Base-by-base conservation (phyloP, 2,113 vertebrate species). In the Thomomys bottae region DNA sequence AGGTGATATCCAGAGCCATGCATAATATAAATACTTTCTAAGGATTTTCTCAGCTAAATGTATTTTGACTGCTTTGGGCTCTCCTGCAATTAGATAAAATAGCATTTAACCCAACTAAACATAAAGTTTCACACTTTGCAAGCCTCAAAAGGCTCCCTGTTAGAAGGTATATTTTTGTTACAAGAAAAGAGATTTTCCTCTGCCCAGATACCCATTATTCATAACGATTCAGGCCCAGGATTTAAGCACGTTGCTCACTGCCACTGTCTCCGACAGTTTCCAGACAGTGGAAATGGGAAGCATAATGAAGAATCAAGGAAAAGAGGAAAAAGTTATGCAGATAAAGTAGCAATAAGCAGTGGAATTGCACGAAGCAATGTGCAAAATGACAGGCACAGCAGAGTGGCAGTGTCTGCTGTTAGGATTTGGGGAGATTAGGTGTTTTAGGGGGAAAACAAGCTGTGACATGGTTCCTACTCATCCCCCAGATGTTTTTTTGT, bases 401-500 rank as follows among this genome's bases (percentile, higher is more conserved):
- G 93, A 81, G 63, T 20, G 80, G 72, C n/a, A 24, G 68, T 14
- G 20, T 95, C 59, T 93, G 0, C 0, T 40, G 6, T 68, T n/a
- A 79, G 95, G 92, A 86, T 94, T 95, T 84, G 15, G 81, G 68
- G 94, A 81, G 92, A 94, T 96, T 96, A 91, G 90, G 64, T 92
- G 91, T 84, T 96, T 95, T 92, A 63, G 88, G 89, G 89, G 95
- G 85, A 89, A 89, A 88, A 93, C 75, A 93, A 88, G 70, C 82
- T 92, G 28, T 95, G 95, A 96, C 95, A 96, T 93, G 94, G 91
- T 88, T 88, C 84, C 14, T 87, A 83, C 90, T 95, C 83, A 70
- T 18, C 54, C 30, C 94, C 92, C 88, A 94, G 95, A 89, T 97
- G 94, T 54, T 86, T 96, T 96, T 88, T 85, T 96, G 79, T 96